Evolutionary conservation across 2,888 invertebrate genomes (phyloP).

Genomic region (Oscheius sp.): DNA sequence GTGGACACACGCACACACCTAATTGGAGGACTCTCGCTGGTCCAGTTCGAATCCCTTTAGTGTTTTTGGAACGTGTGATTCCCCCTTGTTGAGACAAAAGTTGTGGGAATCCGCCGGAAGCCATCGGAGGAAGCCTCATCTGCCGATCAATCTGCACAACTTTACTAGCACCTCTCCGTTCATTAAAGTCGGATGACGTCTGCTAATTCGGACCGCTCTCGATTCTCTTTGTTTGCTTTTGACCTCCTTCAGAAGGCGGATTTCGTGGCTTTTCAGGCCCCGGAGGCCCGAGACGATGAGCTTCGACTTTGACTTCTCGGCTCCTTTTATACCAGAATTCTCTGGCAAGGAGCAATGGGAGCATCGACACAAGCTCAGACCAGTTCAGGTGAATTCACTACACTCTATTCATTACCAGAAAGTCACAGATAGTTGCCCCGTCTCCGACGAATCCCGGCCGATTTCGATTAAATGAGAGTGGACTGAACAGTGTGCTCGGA

Average conservation of each 20-base stretch:
- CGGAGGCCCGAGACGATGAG: slow-evolving; percentile 47
- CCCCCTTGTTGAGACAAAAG: neutral
- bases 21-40: neutral
- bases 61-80: slow-evolving; percentile 7
- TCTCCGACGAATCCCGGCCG: slow-evolving; percentile 60
- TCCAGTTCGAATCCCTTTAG: slow-evolving; percentile 5
- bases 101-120: slow-evolving; percentile 9
- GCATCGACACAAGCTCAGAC: slow-evolving; percentile 67
- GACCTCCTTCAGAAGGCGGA: slow-evolving; percentile 14
- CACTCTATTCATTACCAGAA: neutral
- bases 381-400: slow-evolving; percentile 63
- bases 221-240: slow-evolving; percentile 27
- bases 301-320: slow-evolving; percentile 63
- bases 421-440: slow-evolving; percentile 60
- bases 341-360: slow-evolving; percentile 65
- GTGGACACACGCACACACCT: neutral
- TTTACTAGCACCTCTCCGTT: slow-evolving; percentile 6
- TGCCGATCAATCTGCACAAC: slow-evolving; percentile 3
- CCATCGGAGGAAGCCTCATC: slow-evolving; percentile 12
- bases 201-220: slow-evolving; percentile 37
- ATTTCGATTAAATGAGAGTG: slow-evolving; percentile 69
- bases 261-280: neutral
- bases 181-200: slow-evolving; percentile 33
- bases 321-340: slow-evolving; percentile 66
- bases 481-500: slow-evolving; percentile 67